Base-by-base conservation (phyloP, 2,888 invertebrate genomes). In the Xestobium rufovillosum region DNA sequence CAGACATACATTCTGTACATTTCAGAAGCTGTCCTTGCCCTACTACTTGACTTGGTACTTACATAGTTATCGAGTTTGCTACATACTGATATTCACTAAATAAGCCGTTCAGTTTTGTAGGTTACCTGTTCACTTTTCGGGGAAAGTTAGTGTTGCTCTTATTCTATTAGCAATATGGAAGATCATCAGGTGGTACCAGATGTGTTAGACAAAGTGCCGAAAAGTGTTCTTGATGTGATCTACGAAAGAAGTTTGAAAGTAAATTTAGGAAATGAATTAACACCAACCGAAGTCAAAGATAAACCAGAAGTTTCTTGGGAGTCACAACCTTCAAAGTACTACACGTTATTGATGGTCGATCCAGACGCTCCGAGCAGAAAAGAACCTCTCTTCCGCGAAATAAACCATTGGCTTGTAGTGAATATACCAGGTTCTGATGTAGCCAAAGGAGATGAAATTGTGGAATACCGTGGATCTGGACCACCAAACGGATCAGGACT, bases 341-440 rank as follows among this genome's bases (percentile, higher is more conserved):
- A 89, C 59, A 78, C 83, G 1, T 49, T 74, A 26, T 66, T 68
- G n/a, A 66, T 74, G 67, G 63, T 69, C 0, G 85, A 87, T 63
- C 85, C 84, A 3, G 86, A 87, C 65, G 84, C 84, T 1, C 85
- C 85, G 3, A 80, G 78, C 49, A 70, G 83, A 17, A 68, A 71
- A 43, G 72, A 74, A 36, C 84, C 83, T 0, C 78, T 70, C 44
- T 76, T 72, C 48, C 68, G 80, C 14, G 83, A 85, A 64, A 82
- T 79, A 74, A 78, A 80, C 49, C 85, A 87, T 60, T 86, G 85
- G 85, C 63, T 84, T 9, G 74, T 85, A 16, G 80, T 74, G 12
- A 86, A 87, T 55, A 80, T 86, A 52, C 75, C 75, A 6, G 81
- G 78, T 14, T 66, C 64, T 36, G 71, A 81, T 45, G 53, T 84